Conservation (phyloP, 2,888 invertebrate genomes). For the Dinocampus coccinellae region DNA sequence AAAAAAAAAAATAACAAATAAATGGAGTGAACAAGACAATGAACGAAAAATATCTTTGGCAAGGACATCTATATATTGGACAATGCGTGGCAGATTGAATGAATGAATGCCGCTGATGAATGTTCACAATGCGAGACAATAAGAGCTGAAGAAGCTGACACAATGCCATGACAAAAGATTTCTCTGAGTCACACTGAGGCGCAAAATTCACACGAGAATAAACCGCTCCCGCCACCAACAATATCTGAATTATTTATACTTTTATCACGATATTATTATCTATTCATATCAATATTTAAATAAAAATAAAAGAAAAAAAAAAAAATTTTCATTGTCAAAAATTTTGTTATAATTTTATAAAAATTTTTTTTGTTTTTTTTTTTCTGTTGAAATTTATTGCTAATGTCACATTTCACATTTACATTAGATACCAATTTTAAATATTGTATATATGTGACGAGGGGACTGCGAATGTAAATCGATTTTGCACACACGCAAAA, state of each 20-base stretch:
- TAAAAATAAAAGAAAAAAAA: too few relatives aligned
- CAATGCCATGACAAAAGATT: slow-evolving; percentile 47
- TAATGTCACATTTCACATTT: slow-evolving; percentile 4
- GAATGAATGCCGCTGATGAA: slow-evolving; percentile 68
- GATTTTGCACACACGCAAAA: slow-evolving; percentile 41
- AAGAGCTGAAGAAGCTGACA: slow-evolving; percentile 42
- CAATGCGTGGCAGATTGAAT: slow-evolving; percentile 61
- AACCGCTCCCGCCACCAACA: not conserved
- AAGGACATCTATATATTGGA: slow-evolving; percentile 59
- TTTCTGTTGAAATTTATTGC: not conserved
- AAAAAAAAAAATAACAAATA: slow-evolving; percentile 21
- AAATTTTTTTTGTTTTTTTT: not conserved
- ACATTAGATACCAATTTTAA: slow-evolving; percentile 9
- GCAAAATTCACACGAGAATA: slow-evolving; percentile 29
- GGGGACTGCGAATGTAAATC: not conserved
- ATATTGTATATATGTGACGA: not conserved
- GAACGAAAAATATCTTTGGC: slow-evolving; percentile 55
- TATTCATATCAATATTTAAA: not conserved
- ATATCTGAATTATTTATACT: not conserved
- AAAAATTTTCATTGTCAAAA: not conserved
- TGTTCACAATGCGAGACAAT: slow-evolving; percentile 64
- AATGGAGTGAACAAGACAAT: slow-evolving; percentile 30
- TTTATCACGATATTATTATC: slow-evolving; percentile 30
- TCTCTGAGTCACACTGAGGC: slow-evolving; percentile 19
- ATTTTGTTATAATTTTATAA: not conserved